Evolutionary conservation across 2,888 invertebrate genomes (phyloP).

Genomic region (Meteorus colon): DNA sequence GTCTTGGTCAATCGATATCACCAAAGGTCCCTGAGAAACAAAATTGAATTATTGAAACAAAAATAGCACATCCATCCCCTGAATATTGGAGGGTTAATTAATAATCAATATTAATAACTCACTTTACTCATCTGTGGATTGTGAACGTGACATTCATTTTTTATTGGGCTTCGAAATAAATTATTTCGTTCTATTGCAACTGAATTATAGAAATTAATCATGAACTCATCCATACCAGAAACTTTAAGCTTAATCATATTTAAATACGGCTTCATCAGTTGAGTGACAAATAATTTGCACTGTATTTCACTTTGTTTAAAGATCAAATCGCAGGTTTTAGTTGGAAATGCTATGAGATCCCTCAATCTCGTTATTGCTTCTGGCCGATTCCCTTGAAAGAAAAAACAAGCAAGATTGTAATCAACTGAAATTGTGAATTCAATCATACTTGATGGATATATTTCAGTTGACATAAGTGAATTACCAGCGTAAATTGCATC

Average conservation of each 20-base stretch:
- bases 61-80: background rate
- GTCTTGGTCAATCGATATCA: conserved; percentile 59
- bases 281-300: conserved; percentile 54
- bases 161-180: conserved; percentile 55
- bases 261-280: conserved; percentile 59
- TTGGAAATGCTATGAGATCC: conserved; percentile 54
- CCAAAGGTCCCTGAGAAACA: conserved; percentile 58
- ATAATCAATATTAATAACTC: conserved; percentile 25
- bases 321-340: conserved; percentile 50
- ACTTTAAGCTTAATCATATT: conserved; percentile 58
- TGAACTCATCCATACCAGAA: conserved; percentile 50
- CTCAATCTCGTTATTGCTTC: conserved; percentile 51
- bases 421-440: background rate
- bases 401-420: too few species aligned
- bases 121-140: conserved; percentile 61
- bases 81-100: background rate
- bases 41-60: conserved; percentile 5
- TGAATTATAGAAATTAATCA: conserved; percentile 60
- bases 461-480: conserved; percentile 8
- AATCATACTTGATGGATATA: conserved; percentile 4
- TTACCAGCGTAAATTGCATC: conserved; percentile 59
- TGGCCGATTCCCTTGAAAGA: conserved; percentile 51
- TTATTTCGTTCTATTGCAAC: conserved; percentile 57
- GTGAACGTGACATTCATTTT: conserved; percentile 60
- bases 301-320: conserved; percentile 57